Base-by-base conservation (phyloP, 1,140 invertebrate genomes). In the Drosophila lini region DNA sequence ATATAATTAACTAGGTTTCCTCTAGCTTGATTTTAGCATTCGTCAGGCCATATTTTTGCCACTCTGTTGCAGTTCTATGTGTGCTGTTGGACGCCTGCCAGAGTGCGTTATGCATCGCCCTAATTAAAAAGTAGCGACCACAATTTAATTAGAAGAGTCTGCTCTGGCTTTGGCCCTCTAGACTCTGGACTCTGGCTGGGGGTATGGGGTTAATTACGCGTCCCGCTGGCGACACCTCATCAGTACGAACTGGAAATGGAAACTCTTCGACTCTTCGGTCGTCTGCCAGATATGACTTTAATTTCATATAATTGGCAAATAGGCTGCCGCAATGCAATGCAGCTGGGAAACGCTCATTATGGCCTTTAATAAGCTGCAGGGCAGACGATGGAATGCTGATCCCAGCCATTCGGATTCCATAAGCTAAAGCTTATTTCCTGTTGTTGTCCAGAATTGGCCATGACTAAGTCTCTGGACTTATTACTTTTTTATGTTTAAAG, bases 271-370 rank as follows among this genome's bases (percentile, higher is more conserved):
- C 22, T 25, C 45, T 52, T 3, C 10, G 5, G n/a, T 34, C 48
- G n/a, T 34, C 31, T 15, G 57, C 44, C 42, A 70, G 57, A 48
- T 64, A 70, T 78, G 76, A 71, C 67, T 78, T 78, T 78, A 78
- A 78, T 81, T 71, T 77, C 58, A 65, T 67, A 65, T 79, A 79
- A 79, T 82, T 82, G 80, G 80, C 63, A 60, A 64, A 76, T 78
- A 25, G 52, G 53, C 65, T 58, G 60, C 73, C 74, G 69, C 28
- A 74, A 63, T 61, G 59, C 41, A 42, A 73, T 61, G 59, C 45
- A 55, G 52, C 61, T 63, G 58, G 58, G 40, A 78, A 78, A 70
- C 32, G 53, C 65, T 57, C 40, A 78, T 47, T 69, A 75, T 50
- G 38, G 32, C n/a, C 61, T 63, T 56, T 42, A 63, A 74, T 74